Percentiles rank a stretch among this genome's conserved stretches.
Conservation (phyloP, 2,113 vertebrate genomes). For the Tautogolabrus adspersus region DNA sequence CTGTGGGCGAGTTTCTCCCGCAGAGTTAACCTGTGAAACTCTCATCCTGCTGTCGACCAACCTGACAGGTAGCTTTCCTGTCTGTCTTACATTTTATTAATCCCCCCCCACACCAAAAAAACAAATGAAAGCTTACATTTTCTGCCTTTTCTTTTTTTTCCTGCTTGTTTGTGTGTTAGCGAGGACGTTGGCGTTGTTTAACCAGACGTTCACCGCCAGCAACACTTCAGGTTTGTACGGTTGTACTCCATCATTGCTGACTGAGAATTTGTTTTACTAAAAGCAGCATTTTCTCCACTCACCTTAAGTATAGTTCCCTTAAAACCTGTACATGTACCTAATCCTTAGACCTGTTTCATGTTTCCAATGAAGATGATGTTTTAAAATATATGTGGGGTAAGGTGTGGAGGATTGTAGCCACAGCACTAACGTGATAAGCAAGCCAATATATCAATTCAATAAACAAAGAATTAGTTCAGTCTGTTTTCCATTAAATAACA, state of each 20-base stretch:
- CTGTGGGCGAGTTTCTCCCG: slow-evolving; percentile 13
- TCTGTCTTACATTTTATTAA: neutral
- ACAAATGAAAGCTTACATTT: neutral
- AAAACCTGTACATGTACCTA: no score
- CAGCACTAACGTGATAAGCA: no score
- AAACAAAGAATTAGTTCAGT: no score
- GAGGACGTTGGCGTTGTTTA: slow-evolving; percentile 27
- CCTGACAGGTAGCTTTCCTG: slow-evolving; percentile 51
- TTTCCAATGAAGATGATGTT: no score
- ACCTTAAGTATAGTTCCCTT: no score
- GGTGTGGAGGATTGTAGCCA: no score
- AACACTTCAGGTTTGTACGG: slow-evolving; percentile 58
- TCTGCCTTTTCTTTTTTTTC: neutral
- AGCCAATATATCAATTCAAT: no score
- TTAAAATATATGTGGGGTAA: no score
- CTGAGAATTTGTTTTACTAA: neutral
- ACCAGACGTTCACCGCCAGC: slow-evolving; percentile 50
- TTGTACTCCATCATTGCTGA: no score
- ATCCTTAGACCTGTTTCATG: no score
- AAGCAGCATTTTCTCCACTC: neutral
- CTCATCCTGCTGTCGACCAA: slow-evolving; percentile 55
- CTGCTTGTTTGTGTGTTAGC: slow-evolving; percentile 18
- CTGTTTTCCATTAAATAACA: no score
- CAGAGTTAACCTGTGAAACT: slow-evolving; percentile 51
- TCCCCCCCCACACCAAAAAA: no score